A percentile compares a stretch with the other conserved stretches of the same genome.
Conservation (phyloP, 1,140 invertebrate species). For the Popillia japonica region DNA sequence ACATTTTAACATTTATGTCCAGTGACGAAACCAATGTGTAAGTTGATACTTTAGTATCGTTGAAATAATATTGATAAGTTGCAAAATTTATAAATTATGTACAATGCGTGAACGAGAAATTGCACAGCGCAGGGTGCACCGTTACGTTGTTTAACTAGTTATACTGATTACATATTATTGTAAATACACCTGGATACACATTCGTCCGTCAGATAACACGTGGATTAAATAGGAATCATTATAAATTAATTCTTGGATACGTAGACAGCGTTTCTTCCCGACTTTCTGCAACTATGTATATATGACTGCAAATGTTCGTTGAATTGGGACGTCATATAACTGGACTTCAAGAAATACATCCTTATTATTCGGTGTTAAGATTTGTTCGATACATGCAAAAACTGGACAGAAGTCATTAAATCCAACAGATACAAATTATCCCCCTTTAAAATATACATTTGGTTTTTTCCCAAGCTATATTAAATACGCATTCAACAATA, state of each 20-base stretch:
- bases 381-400: not conserved
- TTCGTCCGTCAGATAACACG: not conserved
- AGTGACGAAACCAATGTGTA: too few relatives aligned
- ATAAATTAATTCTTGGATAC: not conserved
- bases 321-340: not conserved
- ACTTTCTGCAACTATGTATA: not conserved
- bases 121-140: not conserved
- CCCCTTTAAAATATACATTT: not conserved
- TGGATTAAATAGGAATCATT: not conserved
- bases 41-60: too few relatives aligned
- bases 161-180: conserved; percentile 12
- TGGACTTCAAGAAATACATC: not conserved
- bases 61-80: too few relatives aligned
- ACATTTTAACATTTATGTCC: too few relatives aligned
- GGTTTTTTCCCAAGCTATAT: not conserved
- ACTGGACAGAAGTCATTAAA: not conserved
- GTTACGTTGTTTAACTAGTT: not conserved
- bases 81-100: too few relatives aligned
- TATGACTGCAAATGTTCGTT: not conserved
- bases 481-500: not conserved
- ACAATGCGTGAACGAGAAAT: too few relatives aligned
- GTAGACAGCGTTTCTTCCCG: not conserved
- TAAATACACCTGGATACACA: not conserved
- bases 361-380: not conserved
- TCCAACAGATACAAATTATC: not conserved